Percentiles rank a stretch among this genome's conserved stretches.
Evolutionary conservation across 2,888 invertebrate genomes (phyloP).

Genomic region (Podotricha telesiphe): DNA sequence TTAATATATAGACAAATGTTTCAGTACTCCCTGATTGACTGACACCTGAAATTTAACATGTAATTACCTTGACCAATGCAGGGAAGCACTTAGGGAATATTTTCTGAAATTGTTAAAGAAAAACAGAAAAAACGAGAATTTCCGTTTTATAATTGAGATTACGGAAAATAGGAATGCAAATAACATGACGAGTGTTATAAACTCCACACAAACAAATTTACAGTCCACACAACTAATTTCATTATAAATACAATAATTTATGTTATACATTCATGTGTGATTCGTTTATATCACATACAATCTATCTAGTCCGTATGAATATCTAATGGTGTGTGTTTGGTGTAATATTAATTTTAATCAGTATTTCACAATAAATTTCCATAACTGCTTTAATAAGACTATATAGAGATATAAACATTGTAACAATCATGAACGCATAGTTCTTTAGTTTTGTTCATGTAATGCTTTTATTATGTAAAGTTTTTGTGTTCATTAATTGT

Average conservation of each 20-base stretch:
- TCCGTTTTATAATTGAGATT: neutral
- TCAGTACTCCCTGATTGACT: too few relatives aligned
- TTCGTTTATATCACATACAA: slow-evolving; percentile 8
- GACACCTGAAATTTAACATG: too few relatives aligned
- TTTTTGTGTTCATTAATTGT: too few relatives aligned
- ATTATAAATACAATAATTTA: neutral
- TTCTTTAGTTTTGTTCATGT: too few relatives aligned
- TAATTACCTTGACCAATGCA: too few relatives aligned
- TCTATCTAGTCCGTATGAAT: slow-evolving; percentile 7
- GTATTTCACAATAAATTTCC: slow-evolving; percentile 7
- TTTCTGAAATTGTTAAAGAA: too few relatives aligned
- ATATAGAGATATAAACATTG: too few relatives aligned
- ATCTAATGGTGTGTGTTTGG: neutral
- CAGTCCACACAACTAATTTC: neutral
- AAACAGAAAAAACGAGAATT: too few relatives aligned
- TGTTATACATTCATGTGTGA: neutral
- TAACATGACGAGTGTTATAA: neutral
- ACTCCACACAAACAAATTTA: neutral
- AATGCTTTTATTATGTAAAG: too few relatives aligned
- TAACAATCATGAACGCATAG: too few relatives aligned
- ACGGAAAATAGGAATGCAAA: neutral
- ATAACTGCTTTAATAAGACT: neutral
- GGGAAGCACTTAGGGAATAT: too few relatives aligned
- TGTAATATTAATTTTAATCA: neutral
- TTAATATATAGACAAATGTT: too few relatives aligned